Conservation (phyloP, 1,140 invertebrate genomes). For the Hydropsyche tenuis region DNA sequence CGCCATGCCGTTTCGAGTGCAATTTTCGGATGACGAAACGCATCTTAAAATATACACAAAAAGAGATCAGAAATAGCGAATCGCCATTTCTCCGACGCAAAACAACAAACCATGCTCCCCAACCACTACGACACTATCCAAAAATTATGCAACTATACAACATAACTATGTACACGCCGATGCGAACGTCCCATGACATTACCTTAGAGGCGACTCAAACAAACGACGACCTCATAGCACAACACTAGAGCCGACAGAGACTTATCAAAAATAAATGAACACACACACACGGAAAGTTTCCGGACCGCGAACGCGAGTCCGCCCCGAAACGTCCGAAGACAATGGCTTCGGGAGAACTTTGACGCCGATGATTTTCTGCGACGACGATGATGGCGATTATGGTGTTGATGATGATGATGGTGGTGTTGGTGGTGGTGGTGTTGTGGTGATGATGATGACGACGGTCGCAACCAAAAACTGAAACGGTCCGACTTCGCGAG, state of each 20-base stretch:
- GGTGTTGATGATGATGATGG: neutral
- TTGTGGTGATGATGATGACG: conserved; percentile 27
- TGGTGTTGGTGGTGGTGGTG: neutral
- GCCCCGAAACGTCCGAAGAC: neutral
- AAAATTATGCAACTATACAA: too few species aligned
- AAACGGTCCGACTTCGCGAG: conserved; percentile 31
- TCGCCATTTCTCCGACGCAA: too few species aligned
- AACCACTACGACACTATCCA: too few species aligned
- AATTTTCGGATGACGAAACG: too few species aligned
- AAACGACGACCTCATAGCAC: neutral
- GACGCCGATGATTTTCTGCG: neutral
- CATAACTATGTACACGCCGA: too few species aligned
- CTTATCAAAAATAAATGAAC: neutral
- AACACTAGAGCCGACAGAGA: neutral
- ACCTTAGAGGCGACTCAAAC: neutral
- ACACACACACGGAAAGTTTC: too few species aligned
- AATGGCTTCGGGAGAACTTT: neutral
- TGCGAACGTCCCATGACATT: neutral
- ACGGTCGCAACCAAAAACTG: conserved; percentile 33
- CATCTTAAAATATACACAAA: too few species aligned
- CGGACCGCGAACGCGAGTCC: neutral
- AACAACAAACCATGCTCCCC: too few species aligned
- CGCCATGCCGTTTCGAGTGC: too few species aligned
- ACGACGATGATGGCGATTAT: neutral
- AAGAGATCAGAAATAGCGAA: too few species aligned